These are phyloP conservation scores for Acronicta alni DNA, from an alignment of 2,888 invertebrate species.

Conservation along the genomic window DNA sequence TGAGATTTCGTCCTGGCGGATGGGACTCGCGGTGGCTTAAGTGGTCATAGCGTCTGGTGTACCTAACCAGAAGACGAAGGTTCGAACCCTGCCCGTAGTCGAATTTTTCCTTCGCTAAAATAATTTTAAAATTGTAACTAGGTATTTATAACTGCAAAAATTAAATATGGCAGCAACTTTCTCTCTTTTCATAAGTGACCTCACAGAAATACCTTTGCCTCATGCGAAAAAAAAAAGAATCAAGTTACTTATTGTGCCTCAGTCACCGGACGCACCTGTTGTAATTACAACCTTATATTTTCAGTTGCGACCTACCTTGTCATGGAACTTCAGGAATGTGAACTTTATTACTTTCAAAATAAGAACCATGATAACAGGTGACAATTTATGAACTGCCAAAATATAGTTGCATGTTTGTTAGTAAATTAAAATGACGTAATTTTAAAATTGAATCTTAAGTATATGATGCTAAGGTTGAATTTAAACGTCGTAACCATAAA, in stretches of 20 bases:
- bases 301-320: not conserved
- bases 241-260: constrained; percentile 45
- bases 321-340: not conserved
- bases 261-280: constrained; percentile 52
- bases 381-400: constrained; percentile 12
- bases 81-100: too few species aligned
- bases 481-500: constrained; percentile 7
- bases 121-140: too few species aligned
- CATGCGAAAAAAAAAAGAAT: constrained; percentile 42
- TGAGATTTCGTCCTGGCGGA: too few species aligned
- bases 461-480: not conserved
- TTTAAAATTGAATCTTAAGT: constrained; percentile 16
- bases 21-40: too few species aligned
- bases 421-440: constrained; percentile 19
- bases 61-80: too few species aligned
- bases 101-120: too few species aligned
- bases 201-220: constrained; percentile 41
- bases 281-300: constrained; percentile 32
- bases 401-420: constrained; percentile 18
- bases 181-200: constrained; percentile 11
- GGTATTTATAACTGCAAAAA: too few species aligned
- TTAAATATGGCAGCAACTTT: constrained; percentile 27
- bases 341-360: not conserved
- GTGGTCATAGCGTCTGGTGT: too few species aligned
- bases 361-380: not conserved